Evolutionary conservation across 2,888 invertebrate species (phyloP).

Genomic region (Diplazon laetatorius): DNA sequence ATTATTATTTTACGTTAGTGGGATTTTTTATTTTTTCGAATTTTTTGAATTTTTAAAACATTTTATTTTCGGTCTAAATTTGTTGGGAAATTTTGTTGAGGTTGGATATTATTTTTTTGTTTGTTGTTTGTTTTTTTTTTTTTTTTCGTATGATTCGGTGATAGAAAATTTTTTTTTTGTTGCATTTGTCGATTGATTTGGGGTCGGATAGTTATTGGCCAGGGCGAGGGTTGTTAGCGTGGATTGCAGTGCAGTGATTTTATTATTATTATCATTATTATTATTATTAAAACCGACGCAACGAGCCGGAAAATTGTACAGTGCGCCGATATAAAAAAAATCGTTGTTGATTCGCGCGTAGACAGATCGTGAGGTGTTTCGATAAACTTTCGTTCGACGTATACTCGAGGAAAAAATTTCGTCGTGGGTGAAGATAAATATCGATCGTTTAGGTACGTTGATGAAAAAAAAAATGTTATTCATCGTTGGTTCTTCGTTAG

Average conservation of each 20-base stretch:
- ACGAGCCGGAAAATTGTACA: background rate
- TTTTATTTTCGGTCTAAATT: background rate
- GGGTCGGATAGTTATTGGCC: background rate
- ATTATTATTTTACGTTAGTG: background rate
- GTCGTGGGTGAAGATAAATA: no score
- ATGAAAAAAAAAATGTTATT: no score
- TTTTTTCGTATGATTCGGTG: background rate
- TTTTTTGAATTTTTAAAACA: background rate
- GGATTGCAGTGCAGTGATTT: constrained; percentile 61
- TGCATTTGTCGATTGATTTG: no score
- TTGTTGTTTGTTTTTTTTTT: no score
- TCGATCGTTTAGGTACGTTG: no score
- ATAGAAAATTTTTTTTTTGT: background rate
- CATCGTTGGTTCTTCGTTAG: no score
- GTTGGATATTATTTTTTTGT: no score
- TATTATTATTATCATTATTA: background rate
- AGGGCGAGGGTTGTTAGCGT: constrained; percentile 24
- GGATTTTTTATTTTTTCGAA: background rate
- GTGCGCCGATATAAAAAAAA: constrained; percentile 33
- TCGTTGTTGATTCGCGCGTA: background rate
- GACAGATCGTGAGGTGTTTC: constrained; percentile 4
- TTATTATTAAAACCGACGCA: background rate
- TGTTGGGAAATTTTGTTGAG: no score
- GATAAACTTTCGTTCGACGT: no score
- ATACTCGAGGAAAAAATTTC: background rate